phyloP scores from a whole-genome alignment of 2,113 vertebrate genomes.

The Microcebus griseorufus region DNA sequence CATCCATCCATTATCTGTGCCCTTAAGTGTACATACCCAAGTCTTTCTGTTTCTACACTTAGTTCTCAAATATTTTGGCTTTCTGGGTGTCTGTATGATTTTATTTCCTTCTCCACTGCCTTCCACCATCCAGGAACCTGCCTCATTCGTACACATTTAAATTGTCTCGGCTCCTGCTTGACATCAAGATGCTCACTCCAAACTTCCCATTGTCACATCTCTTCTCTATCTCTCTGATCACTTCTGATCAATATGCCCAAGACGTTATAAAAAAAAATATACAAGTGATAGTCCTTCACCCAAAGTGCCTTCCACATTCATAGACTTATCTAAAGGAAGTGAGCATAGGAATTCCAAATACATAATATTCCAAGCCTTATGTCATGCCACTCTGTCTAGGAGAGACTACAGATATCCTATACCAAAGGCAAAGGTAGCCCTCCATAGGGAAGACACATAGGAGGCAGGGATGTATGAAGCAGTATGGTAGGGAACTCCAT shows the following conservation, averaged over 20 bases:
- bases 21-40: rapidly evolving
- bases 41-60: not conserved
- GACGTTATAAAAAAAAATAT: not conserved
- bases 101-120: not conserved
- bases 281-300: not conserved
- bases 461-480: not conserved
- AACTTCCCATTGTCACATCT: not conserved
- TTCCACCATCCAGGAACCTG: not conserved
- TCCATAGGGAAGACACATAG: not conserved
- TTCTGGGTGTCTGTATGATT: not conserved
- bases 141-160: too few relatives aligned
- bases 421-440: not conserved
- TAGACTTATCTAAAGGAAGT: not conserved
- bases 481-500: not conserved
- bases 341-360: not conserved
- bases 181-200: not conserved
- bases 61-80: not conserved
- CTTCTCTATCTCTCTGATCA: not conserved
- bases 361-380: rapidly evolving
- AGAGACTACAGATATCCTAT: not conserved
- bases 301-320: not conserved
- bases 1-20: not conserved
- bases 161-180: not conserved
- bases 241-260: not conserved
- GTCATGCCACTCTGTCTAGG: not conserved